Percentiles rank a stretch among this genome's conserved stretches.
Evolutionary conservation across 92 coral and sea anemone genomes (phyloP).

Genomic region (Montipora capitata): DNA sequence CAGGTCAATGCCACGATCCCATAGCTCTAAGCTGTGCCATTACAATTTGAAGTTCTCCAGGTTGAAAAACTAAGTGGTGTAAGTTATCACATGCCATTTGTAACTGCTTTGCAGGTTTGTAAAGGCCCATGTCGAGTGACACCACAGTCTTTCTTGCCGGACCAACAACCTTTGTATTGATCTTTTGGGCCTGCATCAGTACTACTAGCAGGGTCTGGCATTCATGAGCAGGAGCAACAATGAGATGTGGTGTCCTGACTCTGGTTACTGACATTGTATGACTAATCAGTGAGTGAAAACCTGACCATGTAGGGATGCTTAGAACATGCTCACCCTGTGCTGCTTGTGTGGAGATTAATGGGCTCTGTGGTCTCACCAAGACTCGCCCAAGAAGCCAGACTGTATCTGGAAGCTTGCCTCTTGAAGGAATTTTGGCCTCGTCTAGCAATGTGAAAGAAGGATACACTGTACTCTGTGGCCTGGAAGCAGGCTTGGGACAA

Average conservation of each 20-base stretch:
- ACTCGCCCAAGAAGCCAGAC: constrained; percentile 61
- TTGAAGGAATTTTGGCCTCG: constrained; percentile 2
- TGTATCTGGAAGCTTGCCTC: too few species aligned
- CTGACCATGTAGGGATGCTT: background rate
- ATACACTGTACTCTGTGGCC: constrained; percentile 50
- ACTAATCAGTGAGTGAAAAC: too few species aligned
- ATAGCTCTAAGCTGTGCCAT: constrained; percentile 51
- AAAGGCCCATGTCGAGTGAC: constrained; percentile 57
- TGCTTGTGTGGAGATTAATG: too few species aligned
- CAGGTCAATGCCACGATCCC: constrained; percentile 38
- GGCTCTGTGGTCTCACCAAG: constrained; percentile 8
- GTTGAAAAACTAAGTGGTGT: constrained; percentile 36
- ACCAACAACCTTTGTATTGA: constrained; percentile 38
- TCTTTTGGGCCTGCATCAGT: constrained; percentile 25
- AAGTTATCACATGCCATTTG: constrained; percentile 25
- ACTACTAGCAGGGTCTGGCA: constrained; percentile 41
- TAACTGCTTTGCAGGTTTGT: constrained; percentile 48
- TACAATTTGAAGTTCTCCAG: constrained; percentile 16
- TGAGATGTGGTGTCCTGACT: constrained; percentile 12
- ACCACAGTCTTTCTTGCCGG: constrained; percentile 44
- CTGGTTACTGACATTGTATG: constrained; percentile 7
- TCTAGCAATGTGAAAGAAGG: constrained; percentile 10
- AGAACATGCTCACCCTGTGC: too few species aligned
- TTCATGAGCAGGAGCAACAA: constrained; percentile 56
- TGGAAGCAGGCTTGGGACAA: constrained; percentile 61